Evolutionary conservation across 2,113 vertebrate species (phyloP).

Genomic region (Capra hircus): DNA sequence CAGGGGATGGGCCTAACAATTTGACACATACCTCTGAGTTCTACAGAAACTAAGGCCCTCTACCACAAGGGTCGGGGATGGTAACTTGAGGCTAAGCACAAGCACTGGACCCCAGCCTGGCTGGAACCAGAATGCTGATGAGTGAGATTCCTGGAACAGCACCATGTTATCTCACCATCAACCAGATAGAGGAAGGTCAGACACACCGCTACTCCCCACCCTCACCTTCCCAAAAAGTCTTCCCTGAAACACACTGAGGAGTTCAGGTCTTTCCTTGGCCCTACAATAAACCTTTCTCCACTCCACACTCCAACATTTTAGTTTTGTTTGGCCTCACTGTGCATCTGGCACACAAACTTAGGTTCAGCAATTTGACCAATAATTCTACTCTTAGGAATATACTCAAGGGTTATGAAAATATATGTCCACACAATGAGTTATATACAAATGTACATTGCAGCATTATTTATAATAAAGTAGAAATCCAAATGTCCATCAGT

Average conservation of each 20-base stretch:
- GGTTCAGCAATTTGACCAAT: neutral
- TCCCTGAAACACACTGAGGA: neutral
- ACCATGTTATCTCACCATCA: neutral
- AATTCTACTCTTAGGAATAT: neutral
- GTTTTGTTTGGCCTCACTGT: neutral
- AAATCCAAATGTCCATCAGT: neutral
- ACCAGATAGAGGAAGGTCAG: neutral
- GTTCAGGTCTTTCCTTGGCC: neutral
- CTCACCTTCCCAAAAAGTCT: neutral
- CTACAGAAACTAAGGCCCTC: neutral
- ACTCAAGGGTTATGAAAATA: neutral
- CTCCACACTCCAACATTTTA: neutral
- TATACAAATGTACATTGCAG: neutral
- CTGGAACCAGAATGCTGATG: neutral
- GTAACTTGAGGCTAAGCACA: neutral
- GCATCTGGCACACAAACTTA: neutral
- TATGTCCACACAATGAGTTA: neutral
- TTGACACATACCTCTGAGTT: neutral
- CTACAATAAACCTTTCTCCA: neutral
- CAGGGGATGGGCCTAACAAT: neutral
- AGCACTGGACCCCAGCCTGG: neutral
- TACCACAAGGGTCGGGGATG: neutral
- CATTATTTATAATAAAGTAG: neutral
- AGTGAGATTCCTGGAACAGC: neutral
- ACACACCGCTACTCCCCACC: neutral